A percentile compares a stretch with the other conserved stretches of the same genome.
phyloP scores from a whole-genome alignment of 1,140 invertebrate species.

The Chlorops oryzae region DNA sequence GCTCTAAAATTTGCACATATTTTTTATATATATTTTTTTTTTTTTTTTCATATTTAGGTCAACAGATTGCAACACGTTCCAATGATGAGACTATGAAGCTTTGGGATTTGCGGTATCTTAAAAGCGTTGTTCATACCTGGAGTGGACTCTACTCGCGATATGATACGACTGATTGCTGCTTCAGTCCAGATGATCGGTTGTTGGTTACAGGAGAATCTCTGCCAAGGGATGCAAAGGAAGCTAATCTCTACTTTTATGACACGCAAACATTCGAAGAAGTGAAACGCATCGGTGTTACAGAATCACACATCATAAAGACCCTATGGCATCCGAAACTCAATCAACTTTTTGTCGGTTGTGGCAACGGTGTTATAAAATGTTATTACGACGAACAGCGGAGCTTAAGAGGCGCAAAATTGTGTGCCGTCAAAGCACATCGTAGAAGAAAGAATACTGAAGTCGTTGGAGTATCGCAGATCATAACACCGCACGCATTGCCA shows the following conservation, averaged over 20 bases:
- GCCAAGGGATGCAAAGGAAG: conserved; percentile 61
- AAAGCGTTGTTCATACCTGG: conserved; percentile 65
- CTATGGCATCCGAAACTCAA: conserved; percentile 96
- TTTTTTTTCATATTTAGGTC: conserved; percentile 5
- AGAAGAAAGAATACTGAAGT: conserved; percentile 80
- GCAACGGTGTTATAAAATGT: conserved; percentile 84
- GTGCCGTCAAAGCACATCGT: conserved; percentile 73
- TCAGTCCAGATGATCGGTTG: conserved; percentile 81
- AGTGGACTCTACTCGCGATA: conserved; percentile 76
- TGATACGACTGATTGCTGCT: conserved; percentile 78
- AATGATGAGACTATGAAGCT: conserved; percentile 93
- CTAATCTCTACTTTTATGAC: conserved; percentile 78
- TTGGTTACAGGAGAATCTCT: conserved; percentile 84
- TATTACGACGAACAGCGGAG: conserved; percentile 85
- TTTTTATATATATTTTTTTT: conserved; percentile 1
- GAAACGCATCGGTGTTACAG: conserved; percentile 65
- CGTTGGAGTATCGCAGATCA: conserved; percentile 87
- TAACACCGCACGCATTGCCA: conserved; percentile 93
- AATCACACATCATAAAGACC: conserved; percentile 80
- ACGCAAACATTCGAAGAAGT: conserved; percentile 70
- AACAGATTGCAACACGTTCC: conserved; percentile 67
- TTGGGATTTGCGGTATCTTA: conserved; percentile 87
- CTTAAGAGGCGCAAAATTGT: conserved; percentile 84
- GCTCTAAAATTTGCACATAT: background rate
- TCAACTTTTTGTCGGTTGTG: conserved; percentile 90